Conservation (phyloP, 2,797 vertebrate species). For the Lithobates sylvaticus region DNA sequence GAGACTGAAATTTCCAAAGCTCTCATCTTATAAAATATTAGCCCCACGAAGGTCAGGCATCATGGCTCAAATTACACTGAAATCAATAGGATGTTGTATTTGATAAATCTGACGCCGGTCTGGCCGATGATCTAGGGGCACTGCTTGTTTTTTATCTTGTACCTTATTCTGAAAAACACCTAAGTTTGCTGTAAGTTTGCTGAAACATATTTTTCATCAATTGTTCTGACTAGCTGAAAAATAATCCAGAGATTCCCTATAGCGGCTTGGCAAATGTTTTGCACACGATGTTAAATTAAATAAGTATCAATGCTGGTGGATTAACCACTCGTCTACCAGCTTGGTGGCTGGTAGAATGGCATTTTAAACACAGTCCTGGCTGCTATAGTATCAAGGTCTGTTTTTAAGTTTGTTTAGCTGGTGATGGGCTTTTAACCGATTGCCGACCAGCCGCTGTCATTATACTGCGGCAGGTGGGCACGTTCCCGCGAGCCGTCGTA, state of each 20-base stretch:
- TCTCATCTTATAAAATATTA: not conserved
- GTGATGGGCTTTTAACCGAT: no score
- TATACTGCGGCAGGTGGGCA: no score
- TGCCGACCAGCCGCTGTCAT: no score
- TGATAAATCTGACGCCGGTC: constrained; percentile 21
- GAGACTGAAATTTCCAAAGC: not conserved
- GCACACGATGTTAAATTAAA: not conserved
- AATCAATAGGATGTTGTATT: constrained; percentile 41
- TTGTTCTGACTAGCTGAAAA: not conserved
- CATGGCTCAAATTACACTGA: constrained; percentile 31
- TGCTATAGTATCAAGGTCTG: no score
- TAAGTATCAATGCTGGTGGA: not conserved
- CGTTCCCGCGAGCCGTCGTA: no score
- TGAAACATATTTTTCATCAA: constrained; percentile 15
- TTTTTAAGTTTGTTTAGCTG: no score
- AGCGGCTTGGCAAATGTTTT: not conserved
- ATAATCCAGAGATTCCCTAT: not conserved
- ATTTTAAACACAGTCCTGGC: no score
- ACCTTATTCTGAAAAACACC: constrained; percentile 3
- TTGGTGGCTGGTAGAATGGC: no score
- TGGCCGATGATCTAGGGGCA: constrained; percentile 19
- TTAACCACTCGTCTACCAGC: not conserved
- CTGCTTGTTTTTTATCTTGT: constrained; percentile 19
- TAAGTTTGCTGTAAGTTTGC: constrained; percentile 9
- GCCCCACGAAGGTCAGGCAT: not conserved